Evolutionary conservation across 1,140 invertebrate species (phyloP).

Genomic region (Magallana gigas): DNA sequence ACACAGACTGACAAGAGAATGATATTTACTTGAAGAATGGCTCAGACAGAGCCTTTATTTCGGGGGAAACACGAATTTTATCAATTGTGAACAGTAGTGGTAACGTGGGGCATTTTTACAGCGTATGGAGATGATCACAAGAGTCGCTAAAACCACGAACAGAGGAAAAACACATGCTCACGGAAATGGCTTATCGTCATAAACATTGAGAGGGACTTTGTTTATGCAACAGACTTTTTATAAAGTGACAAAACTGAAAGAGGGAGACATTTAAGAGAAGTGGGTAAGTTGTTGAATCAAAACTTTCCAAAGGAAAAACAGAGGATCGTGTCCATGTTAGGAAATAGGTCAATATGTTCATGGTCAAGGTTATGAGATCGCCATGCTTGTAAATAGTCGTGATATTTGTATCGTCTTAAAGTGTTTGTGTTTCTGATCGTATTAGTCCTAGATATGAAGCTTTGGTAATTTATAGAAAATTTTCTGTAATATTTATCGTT

Average conservation of each 20-base stretch:
- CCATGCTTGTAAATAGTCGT: conserved; percentile 18
- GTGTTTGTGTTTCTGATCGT: no score
- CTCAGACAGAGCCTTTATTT: conserved; percentile 66
- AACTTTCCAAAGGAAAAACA: not conserved
- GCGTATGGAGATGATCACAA: conserved; percentile 40
- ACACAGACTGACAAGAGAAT: conserved; percentile 38
- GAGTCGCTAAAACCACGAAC: conserved; percentile 46
- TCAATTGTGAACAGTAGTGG: conserved; percentile 46
- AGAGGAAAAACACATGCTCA: conserved; percentile 47
- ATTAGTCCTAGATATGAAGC: no score
- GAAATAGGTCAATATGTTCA: conserved; percentile 24
- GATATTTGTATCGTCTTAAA: no score
- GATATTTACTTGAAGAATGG: conserved; percentile 55
- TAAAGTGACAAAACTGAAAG: not conserved
- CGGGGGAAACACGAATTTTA: conserved; percentile 65
- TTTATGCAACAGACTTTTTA: conserved; percentile 46
- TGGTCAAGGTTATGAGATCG: conserved; percentile 16
- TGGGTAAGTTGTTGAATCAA: not conserved
- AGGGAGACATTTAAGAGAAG: not conserved
- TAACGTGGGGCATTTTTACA: conserved; percentile 53
- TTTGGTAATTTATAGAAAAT: no score
- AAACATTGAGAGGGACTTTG: conserved; percentile 40
- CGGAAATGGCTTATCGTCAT: conserved; percentile 18
- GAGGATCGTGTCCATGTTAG: conserved; percentile 22
- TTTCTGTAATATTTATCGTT: no score